Evolutionary conservation across 2,888 invertebrate species (phyloP).

Genomic region (Leucoma salicis): DNA sequence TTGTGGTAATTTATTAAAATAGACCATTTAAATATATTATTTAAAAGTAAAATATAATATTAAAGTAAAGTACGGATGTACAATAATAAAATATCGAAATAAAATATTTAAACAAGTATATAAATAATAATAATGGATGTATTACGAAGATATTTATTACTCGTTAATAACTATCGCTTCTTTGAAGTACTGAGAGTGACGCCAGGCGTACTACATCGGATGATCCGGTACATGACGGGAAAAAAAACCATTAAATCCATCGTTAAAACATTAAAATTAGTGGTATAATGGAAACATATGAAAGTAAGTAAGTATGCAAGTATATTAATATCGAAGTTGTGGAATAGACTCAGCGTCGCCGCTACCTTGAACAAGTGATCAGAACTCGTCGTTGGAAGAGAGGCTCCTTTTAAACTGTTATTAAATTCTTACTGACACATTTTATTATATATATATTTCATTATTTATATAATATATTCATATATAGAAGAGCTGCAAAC

Average conservation of each 20-base stretch:
- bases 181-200: constrained; percentile 98
- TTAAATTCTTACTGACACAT: background rate
- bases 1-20: constrained; percentile 49
- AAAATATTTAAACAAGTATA: constrained; percentile 47
- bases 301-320: constrained; percentile 2
- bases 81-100: constrained; percentile 59
- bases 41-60: constrained; percentile 31
- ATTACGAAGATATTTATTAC: constrained; percentile 85
- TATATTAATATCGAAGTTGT: background rate
- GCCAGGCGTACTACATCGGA: constrained; percentile 91
- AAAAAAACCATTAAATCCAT: constrained; percentile 64
- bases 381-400: background rate
- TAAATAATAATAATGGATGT: constrained; percentile 75
- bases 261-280: constrained; percentile 49
- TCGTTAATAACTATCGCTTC: constrained; percentile 95
- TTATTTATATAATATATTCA: constrained; percentile 3
- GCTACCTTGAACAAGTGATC: background rate
- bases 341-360: background rate
- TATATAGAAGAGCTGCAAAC: constrained; percentile 12
- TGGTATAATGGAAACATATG: constrained; percentile 12
- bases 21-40: constrained; percentile 29
- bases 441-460: background rate
- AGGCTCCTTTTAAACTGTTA: background rate
- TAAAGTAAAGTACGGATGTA: constrained; percentile 54
- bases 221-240: constrained; percentile 63